Evolutionary conservation across 2,888 invertebrate genomes (phyloP), one percentile per base, ranked within the genome.

Genomic region (Dasysyrphus albostriatus): DNA sequence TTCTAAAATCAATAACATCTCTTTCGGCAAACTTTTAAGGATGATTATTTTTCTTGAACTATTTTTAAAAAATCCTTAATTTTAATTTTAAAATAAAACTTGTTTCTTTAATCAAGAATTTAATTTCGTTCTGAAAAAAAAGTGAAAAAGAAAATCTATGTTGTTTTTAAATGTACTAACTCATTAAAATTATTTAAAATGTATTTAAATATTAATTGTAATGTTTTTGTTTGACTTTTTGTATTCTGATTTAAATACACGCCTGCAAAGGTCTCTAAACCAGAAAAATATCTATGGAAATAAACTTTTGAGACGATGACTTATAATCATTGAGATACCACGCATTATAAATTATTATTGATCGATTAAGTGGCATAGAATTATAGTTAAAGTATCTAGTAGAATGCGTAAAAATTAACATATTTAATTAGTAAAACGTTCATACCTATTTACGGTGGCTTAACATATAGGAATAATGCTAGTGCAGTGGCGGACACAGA

Each of bases 361-460:
- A 67, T 67, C 49, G 49, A 67, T 67, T 67, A 67, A 49, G 19
- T 49, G 19, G 34, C 19, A 49, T 12, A 16, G 58, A 58, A 58
- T n/a, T n/a, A 37, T 2, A 47, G 12, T 29, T 19, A 24, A 51
- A 49, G 37, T 19, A 14, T 3, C 24, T 24, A 49, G 67, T 67
- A 67, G 67, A 67, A 67, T 67, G 67, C 67, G 37, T 72, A 59
- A 3, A 80, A 58, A 80, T 65, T 44, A 14, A 14, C 67, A 67
- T 67, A 49, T 34, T 67, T 49, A 67, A 67, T 44, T 49, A 67
- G 34, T 24, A 32, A 32, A 8, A 54, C 54, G 0, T 32, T n/a
- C 1, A 8, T 8, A 32, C 1, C 7, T 32, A 54, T 54, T 14
- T 54, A 54, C 34, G 3, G 16, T 10, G 2, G 12, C 16, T 37